Evolutionary conservation across 2,888 invertebrate species (phyloP).

Genomic region (Scaptodrosophila latifasciaeformis): DNA sequence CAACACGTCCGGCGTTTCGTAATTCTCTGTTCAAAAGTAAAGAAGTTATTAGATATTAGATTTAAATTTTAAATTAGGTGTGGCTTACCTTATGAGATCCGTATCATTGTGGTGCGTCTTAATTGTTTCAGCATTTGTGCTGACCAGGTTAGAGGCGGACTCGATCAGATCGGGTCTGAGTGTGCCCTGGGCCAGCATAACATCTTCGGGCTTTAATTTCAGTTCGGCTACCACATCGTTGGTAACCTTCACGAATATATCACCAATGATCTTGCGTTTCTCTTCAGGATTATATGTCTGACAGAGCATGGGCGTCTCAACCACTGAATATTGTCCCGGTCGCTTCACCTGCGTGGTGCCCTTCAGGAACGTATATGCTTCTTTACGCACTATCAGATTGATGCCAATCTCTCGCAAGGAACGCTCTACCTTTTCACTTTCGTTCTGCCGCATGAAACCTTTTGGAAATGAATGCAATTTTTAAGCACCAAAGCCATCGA

Average conservation of each 20-base stretch:
- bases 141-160: constrained; percentile 92
- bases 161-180: constrained; percentile 98
- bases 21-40: constrained; percentile 76
- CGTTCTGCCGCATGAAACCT: constrained; percentile 96
- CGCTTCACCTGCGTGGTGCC: constrained; percentile 89
- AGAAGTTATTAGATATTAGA: neutral
- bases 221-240: constrained; percentile 91
- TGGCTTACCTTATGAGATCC: constrained; percentile 86
- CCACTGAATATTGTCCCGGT: constrained; percentile 76
- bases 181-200: constrained; percentile 95
- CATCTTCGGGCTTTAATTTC: constrained; percentile 93
- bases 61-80: constrained; percentile 15
- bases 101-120: constrained; percentile 99
- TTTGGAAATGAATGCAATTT: neutral
- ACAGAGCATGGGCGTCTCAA: constrained; percentile 87
- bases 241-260: constrained; percentile 96
- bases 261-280: constrained; percentile 98
- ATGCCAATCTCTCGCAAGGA: constrained; percentile 89
- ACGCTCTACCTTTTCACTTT: constrained; percentile 90
- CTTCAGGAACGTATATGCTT: constrained; percentile 83
- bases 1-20: constrained; percentile 86
- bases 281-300: constrained; percentile 95
- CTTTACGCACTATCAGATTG: constrained; percentile 85
- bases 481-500: neutral
- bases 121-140: constrained; percentile 93